Percentiles rank a stretch among this genome's conserved stretches.
Evolutionary conservation across 1,140 invertebrate genomes (phyloP).

Genomic region (Papilio xuthus): DNA sequence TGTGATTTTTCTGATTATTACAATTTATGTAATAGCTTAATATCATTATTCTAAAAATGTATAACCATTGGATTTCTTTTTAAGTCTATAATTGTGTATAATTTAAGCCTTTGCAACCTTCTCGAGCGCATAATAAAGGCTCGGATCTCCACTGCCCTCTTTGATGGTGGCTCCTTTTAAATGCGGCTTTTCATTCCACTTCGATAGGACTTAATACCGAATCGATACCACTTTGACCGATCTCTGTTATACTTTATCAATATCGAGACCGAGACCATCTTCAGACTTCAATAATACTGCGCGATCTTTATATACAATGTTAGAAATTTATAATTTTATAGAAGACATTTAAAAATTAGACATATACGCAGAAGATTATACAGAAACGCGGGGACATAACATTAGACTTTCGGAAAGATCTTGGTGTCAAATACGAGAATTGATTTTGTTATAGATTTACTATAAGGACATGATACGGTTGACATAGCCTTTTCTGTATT

Average conservation of each 20-base stretch:
- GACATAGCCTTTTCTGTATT: no score
- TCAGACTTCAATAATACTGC: background rate
- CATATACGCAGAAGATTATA: no score
- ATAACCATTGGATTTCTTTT: slow-evolving; percentile 7
- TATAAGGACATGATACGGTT: background rate
- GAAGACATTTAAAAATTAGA: no score
- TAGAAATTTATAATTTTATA: no score
- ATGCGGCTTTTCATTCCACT: slow-evolving; percentile 37
- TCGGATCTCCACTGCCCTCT: slow-evolving; percentile 13
- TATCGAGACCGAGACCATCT: background rate
- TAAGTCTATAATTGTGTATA: slow-evolving; percentile 8
- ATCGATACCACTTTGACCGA: slow-evolving; percentile 37
- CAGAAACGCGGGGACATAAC: no score
- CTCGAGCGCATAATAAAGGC: slow-evolving; percentile 27
- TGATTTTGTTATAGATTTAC: background rate
- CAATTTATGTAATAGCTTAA: background rate
- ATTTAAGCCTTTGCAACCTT: slow-evolving; percentile 18
- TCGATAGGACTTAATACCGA: slow-evolving; percentile 33
- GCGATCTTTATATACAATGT: background rate
- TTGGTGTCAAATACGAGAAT: background rate
- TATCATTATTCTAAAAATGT: background rate
- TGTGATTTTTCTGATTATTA: no score
- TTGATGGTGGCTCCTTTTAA: slow-evolving; percentile 27
- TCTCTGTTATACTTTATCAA: slow-evolving; percentile 31
- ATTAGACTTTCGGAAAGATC: no score